Conservation (phyloP, 2,888 invertebrate genomes). For the Catocala sponsa region DNA sequence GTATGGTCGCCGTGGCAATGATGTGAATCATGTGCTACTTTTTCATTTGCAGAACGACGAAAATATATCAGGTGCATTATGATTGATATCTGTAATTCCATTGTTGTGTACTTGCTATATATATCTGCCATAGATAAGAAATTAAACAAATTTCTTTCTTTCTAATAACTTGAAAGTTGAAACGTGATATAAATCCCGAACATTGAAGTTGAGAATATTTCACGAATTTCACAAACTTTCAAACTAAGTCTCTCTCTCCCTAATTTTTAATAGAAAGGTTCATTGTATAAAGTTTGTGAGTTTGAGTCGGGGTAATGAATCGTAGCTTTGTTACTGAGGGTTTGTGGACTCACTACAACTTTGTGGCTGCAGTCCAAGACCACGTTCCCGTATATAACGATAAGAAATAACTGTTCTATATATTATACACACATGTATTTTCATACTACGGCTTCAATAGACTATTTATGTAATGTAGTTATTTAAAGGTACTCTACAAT, state of each 20-base stretch:
- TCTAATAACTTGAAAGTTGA: slow-evolving; percentile 1
- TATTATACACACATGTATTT: not conserved
- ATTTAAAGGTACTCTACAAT: too few species aligned
- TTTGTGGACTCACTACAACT: slow-evolving; percentile 3
- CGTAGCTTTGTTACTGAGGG: slow-evolving; percentile 3
- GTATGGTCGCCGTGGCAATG: too few species aligned
- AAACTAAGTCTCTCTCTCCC: not conserved
- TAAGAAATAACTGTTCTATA: not conserved
- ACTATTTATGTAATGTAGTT: too few species aligned
- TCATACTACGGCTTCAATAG: too few species aligned
- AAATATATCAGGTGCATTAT: too few species aligned
- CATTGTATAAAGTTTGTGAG: slow-evolving; percentile 16
- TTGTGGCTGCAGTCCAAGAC: slow-evolving; percentile 4
- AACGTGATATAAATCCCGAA: slow-evolving; percentile 17
- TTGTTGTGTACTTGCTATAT: too few species aligned
- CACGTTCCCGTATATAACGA: not conserved
- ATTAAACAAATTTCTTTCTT: too few species aligned
- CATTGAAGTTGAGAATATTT: slow-evolving; percentile 25
- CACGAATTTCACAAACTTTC: slow-evolving; percentile 24
- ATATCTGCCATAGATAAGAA: too few species aligned
- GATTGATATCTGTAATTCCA: too few species aligned
- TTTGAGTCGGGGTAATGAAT: slow-evolving; percentile 13
- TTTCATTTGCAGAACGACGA: too few species aligned
- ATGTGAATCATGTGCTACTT: too few species aligned
- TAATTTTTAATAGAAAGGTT: slow-evolving; percentile 19